Conservation (phyloP, 2,888 invertebrate genomes). For the Plebejus argus region DNA sequence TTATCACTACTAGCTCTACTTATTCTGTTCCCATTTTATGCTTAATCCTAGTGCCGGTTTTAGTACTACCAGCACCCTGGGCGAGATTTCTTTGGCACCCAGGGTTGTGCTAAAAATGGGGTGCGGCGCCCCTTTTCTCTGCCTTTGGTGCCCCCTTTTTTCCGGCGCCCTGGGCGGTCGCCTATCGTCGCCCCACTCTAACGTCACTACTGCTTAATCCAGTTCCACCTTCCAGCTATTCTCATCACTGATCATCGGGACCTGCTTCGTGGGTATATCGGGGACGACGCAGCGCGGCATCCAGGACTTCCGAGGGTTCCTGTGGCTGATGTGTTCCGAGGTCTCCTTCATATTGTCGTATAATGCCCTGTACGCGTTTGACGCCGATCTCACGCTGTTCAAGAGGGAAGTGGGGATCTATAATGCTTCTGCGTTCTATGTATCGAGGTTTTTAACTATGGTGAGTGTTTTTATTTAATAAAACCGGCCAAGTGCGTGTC, state of each 20-base stretch:
- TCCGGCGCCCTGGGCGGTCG: too few species aligned
- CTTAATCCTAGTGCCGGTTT: too few species aligned
- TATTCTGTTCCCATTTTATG: too few species aligned
- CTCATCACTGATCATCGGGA: constrained; percentile 65
- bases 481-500: too few species aligned
- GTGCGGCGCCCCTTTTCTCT: too few species aligned
- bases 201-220: too few species aligned
- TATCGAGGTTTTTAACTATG: constrained; percentile 59
- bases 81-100: too few species aligned
- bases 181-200: too few species aligned
- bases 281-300: constrained; percentile 72
- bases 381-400: constrained; percentile 65
- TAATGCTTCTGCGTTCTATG: constrained; percentile 66
- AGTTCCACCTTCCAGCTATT: constrained; percentile 53
- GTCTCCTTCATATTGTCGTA: constrained; percentile 72
- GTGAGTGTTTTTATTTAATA: constrained; percentile 55
- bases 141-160: too few species aligned
- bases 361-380: constrained; percentile 68
- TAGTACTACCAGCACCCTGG: too few species aligned
- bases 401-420: constrained; percentile 71
- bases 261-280: constrained; percentile 66
- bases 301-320: constrained; percentile 69
- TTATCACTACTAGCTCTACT: too few species aligned
- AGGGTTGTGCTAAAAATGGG: too few species aligned
- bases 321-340: constrained; percentile 77